Conservation (phyloP, 1,140 invertebrate species). For the Leptinotarsa defecta region DNA sequence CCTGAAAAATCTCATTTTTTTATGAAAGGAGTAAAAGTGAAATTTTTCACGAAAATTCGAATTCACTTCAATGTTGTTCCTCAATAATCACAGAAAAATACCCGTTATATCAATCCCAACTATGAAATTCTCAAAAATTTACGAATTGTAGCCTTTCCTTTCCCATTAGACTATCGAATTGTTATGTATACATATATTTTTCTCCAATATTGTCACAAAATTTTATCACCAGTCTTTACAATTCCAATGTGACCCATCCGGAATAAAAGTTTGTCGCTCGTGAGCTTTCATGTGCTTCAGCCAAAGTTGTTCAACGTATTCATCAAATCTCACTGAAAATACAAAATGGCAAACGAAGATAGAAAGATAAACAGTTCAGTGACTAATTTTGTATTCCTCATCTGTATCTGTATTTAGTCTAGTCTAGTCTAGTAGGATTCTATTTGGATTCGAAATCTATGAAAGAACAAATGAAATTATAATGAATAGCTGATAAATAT, state of each 20-base stretch:
- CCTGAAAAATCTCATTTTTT: too few species aligned
- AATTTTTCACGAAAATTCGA: background rate
- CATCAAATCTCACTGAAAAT: background rate
- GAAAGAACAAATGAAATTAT: too few species aligned
- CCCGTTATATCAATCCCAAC: too few species aligned
- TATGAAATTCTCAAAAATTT: constrained; percentile 30
- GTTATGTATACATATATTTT: constrained; percentile 49
- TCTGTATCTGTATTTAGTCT: too few species aligned
- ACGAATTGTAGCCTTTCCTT: constrained; percentile 39
- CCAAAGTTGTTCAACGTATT: constrained; percentile 10
- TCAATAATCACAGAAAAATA: too few species aligned
- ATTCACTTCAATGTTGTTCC: background rate
- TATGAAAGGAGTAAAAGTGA: too few species aligned
- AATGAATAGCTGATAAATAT: too few species aligned
- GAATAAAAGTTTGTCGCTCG: background rate
- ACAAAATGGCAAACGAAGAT: background rate
- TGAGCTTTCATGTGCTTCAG: constrained; percentile 14
- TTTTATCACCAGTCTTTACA: constrained; percentile 25
- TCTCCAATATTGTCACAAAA: constrained; percentile 39
- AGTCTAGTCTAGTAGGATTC: too few species aligned
- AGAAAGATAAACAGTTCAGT: background rate
- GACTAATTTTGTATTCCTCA: background rate
- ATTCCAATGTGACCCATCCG: background rate
- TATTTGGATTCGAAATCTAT: too few species aligned
- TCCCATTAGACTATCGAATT: constrained; percentile 49